These are phyloP conservation scores for Imbricaverruca yamaguchii DNA, from an alignment of 2,888 invertebrate genomes.

Conservation along the genomic window DNA sequence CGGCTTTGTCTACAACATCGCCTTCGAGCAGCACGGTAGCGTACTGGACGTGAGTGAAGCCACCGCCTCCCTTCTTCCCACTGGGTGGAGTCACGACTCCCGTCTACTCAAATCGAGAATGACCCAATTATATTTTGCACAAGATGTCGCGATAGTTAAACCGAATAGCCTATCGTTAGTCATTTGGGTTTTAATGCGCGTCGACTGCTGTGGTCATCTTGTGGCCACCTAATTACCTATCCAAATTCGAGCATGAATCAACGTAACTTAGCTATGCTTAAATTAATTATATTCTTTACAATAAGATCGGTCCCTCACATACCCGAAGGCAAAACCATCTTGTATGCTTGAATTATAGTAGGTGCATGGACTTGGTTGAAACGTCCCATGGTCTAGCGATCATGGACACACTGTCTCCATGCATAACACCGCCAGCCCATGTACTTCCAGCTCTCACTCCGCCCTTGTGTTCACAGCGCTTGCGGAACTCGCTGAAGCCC, in stretches of 20 bases:
- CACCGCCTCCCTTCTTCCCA: too few species aligned
- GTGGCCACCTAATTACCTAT: not conserved
- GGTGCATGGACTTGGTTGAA: too few species aligned
- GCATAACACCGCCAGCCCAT: too few species aligned
- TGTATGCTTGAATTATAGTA: too few species aligned
- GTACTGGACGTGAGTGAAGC: not conserved
- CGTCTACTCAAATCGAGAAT: not conserved
- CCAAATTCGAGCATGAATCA: not conserved
- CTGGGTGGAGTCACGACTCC: too few species aligned
- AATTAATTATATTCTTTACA: too few species aligned
- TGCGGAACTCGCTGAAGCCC: not conserved
- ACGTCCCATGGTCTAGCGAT: too few species aligned
- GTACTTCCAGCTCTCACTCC: too few species aligned
- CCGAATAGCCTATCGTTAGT: not conserved
- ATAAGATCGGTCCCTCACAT: too few species aligned
- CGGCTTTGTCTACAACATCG: slow-evolving; percentile 6
- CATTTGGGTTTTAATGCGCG: not conserved
- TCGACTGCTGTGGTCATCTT: not conserved
- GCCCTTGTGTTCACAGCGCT: not conserved
- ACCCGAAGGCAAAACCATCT: too few species aligned
- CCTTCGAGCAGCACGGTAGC: not conserved
- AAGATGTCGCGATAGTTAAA: not conserved
- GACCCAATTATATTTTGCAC: not conserved
- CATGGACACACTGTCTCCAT: too few species aligned
- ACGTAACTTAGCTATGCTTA: not conserved